These are phyloP conservation scores for Sitophilus oryzae DNA, from an alignment of 1,140 invertebrate species.

Conservation along the genomic window DNA sequence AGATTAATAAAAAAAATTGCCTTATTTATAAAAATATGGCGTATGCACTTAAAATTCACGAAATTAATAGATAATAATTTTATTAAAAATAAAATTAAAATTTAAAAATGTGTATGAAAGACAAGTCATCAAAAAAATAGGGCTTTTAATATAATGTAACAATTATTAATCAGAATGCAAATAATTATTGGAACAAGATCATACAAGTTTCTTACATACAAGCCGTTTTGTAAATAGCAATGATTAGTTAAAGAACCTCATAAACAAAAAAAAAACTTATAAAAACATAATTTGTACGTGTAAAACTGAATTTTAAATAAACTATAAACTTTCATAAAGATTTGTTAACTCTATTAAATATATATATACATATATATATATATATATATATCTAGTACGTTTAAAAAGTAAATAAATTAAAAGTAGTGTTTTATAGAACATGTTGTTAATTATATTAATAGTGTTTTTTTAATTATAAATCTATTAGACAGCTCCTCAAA, in stretches of 20 bases:
- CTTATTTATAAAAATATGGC: too few species aligned
- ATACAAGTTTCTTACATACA: too few species aligned
- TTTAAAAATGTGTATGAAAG: too few species aligned
- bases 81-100: too few species aligned
- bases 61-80: too few species aligned
- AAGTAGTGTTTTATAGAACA: conserved; percentile 15
- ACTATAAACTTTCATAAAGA: conserved; percentile 15
- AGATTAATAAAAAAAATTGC: too few species aligned
- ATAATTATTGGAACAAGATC: too few species aligned
- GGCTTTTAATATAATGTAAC: too few species aligned
- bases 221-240: background rate
- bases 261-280: background rate
- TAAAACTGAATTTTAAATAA: conserved; percentile 8
- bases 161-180: too few species aligned
- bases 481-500: conserved; percentile 7
- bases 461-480: conserved; percentile 9
- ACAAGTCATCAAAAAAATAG: too few species aligned
- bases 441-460: too few species aligned
- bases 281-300: conserved; percentile 4
- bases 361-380: conserved; percentile 8
- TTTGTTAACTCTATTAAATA: conserved; percentile 18
- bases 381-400: background rate
- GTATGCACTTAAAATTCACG: too few species aligned
- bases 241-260: background rate
- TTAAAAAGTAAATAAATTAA: background rate